These are phyloP conservation scores for Drosophila kurseongensis DNA, from an alignment of 1,140 invertebrate species.

Conservation along the genomic window DNA sequence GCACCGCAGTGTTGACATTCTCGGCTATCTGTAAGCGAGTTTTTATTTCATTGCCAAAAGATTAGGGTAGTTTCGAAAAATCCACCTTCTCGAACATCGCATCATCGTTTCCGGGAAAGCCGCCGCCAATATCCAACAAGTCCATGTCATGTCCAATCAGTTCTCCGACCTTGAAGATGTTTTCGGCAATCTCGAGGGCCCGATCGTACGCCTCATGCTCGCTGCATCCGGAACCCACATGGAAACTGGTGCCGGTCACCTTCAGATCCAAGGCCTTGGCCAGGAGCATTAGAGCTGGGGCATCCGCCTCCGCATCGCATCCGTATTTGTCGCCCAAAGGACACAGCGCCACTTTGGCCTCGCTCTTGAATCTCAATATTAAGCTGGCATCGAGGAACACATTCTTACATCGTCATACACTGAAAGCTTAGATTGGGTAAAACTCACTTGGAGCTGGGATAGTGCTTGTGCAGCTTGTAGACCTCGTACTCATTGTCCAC, in stretches of 20 bases:
- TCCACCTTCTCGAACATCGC: conserved; percentile 88
- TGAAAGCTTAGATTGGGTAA: rapidly evolving
- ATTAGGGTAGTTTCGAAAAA: too few species aligned
- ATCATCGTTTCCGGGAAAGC: conserved; percentile 91
- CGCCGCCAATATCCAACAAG: conserved; percentile 93
- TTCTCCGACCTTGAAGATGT: conserved; percentile 89
- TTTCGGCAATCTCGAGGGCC: conserved; percentile 88
- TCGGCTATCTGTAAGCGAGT: conserved; percentile 87
- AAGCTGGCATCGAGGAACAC: conserved; percentile 86
- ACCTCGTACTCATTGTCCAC: conserved; percentile 98
- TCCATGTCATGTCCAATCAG: conserved; percentile 89
- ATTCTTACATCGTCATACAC: not conserved
- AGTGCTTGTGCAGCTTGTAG: conserved; percentile 94
- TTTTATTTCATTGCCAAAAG: too few species aligned
- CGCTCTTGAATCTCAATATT: conserved; percentile 96
- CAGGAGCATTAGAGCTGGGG: conserved; percentile 90
- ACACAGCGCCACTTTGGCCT: conserved; percentile 94
- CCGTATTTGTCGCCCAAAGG: conserved; percentile 98
- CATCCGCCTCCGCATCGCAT: conserved; percentile 92
- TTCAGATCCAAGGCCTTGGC: conserved; percentile 87
- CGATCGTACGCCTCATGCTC: conserved; percentile 91
- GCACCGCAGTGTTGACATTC: conserved; percentile 89
- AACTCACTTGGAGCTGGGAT: conserved; percentile 92
- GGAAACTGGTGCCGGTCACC: conserved; percentile 91
- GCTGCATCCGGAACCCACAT: conserved; percentile 95